These are phyloP conservation scores for Heliconius melpomene DNA, from an alignment of 1,140 invertebrate genomes.

Conservation along the genomic window DNA sequence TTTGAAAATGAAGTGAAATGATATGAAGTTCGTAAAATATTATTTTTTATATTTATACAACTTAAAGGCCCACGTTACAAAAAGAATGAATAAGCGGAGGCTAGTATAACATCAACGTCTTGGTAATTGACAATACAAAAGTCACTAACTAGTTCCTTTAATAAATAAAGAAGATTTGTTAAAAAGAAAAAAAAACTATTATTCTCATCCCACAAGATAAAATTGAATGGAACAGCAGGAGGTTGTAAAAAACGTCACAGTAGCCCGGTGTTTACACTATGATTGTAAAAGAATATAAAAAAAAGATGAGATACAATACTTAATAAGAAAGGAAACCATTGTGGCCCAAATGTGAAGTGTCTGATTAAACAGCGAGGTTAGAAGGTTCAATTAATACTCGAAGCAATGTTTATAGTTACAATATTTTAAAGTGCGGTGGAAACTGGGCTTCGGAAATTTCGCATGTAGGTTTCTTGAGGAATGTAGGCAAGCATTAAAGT, in stretches of 20 bases:
- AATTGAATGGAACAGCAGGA: constrained; percentile 2
- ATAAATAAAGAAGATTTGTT: not conserved
- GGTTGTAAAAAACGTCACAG: constrained; percentile 2
- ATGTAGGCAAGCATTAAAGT: no score
- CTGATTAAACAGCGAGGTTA: not conserved
- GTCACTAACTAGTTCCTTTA: not conserved
- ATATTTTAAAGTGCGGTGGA: not conserved
- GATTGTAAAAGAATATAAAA: not conserved
- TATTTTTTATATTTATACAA: not conserved
- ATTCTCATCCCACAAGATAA: not conserved
- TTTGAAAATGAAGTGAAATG: no score
- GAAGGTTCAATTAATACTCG: not conserved
- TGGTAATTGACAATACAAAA: not conserved
- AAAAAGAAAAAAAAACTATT: not conserved
- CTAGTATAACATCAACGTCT: no score
- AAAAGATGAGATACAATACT: not conserved
- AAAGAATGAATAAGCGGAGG: not conserved
- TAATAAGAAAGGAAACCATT: not conserved
- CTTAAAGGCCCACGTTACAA: not conserved
- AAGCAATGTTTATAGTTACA: not conserved
- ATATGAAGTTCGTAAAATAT: not conserved
- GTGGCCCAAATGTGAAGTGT: not conserved
- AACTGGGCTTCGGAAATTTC: no score
- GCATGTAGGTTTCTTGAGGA: no score
- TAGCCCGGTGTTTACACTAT: not conserved